phyloP scores from a whole-genome alignment of 1,140 invertebrate genomes.

The Drosophila biarmipes region DNA sequence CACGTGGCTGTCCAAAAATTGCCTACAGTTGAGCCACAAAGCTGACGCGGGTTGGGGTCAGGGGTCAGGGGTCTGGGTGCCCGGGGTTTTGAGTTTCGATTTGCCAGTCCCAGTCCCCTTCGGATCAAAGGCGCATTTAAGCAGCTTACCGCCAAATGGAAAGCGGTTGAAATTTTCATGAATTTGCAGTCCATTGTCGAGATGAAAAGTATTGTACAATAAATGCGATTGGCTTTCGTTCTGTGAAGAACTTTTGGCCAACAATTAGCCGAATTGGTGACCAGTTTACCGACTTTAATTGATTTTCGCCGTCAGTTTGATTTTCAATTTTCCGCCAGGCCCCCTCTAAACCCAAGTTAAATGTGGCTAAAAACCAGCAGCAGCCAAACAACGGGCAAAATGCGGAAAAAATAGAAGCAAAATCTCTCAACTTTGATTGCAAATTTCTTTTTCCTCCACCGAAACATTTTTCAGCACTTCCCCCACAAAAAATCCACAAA shows the following conservation, averaged over 20 bases:
- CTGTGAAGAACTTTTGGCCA: constrained; percentile 17
- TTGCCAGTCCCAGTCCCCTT: constrained; percentile 8
- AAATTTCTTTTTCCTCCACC: constrained; percentile 62
- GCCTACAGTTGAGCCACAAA: constrained; percentile 22
- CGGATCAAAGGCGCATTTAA: constrained; percentile 69
- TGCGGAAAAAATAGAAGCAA: constrained; percentile 19
- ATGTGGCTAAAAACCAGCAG: constrained; percentile 29
- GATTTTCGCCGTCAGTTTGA: constrained; percentile 71
- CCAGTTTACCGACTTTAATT: constrained; percentile 55
- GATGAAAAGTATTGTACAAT: constrained; percentile 24
- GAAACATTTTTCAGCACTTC: constrained; percentile 50
- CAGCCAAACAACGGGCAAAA: constrained; percentile 15
- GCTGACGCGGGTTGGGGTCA: constrained; percentile 1
- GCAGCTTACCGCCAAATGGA: constrained; percentile 68
- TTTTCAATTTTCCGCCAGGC: constrained; percentile 49
- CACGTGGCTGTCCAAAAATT: constrained; percentile 57
- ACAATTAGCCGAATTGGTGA: constrained; percentile 42
- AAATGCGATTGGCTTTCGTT: constrained; percentile 1
- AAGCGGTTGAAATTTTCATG: constrained; percentile 70
- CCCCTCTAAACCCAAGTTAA: constrained; percentile 26
- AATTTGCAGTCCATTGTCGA: constrained; percentile 19
- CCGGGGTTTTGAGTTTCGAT: not conserved
- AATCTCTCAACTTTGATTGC: constrained; percentile 75
- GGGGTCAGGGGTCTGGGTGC: constrained; percentile 12
- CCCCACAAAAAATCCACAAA: constrained; percentile 24